Evolutionary conservation across 1,140 invertebrate species (phyloP), one percentile per base, ranked within the genome.

Genomic region (Megathymus violae): DNA sequence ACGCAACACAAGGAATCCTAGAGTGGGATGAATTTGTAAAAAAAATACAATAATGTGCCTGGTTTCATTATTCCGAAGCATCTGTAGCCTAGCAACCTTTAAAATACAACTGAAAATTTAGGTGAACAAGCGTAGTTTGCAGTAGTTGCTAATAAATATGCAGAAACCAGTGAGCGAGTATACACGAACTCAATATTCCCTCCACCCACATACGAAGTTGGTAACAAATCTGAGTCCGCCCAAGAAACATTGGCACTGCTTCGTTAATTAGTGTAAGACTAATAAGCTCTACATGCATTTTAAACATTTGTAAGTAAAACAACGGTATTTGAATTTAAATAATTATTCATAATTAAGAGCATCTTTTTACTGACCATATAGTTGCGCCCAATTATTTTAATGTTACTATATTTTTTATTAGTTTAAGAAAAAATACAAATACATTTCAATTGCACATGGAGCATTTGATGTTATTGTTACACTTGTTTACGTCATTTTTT

Each of bases 241-340:
- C 34, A 36, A 31, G 34, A 36, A 36, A 36, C 34, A 36, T 36
- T 36, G 10, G 34, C 34, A 36, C 2, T 36, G 34, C 34, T 36
- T 36, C 34, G 34, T 36, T 36, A 36, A 36, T 36, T 36, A 36
- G 27, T 31, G 34, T 36, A 36, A 36, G 34, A 36, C n/a, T 36
- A 11, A 36, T 31, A 31, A 31, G 27, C 7, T 6, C 34, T 36
- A 36, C n/a, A 36, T 36, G 11, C 34, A 11, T 36, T 36, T 36
- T 36, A 36, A 36, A 1, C 27, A 31, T 36, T 36, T 11, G 34
- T 36, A 36, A 36, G n/a, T 36, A 36, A n/a, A 7, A 1, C n/a
- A 36, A 36, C 34, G 34, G 34, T 36, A 36, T 2, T 11, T 11
- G n/a, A 11, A 11, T 3, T 31, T 5, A 31, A 4, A 7, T 31